A percentile compares a stretch with the other conserved stretches of the same genome.
These are phyloP conservation scores for Trichonephila clavata DNA, from an alignment of 1,140 invertebrate species.

Conservation along the genomic window DNA sequence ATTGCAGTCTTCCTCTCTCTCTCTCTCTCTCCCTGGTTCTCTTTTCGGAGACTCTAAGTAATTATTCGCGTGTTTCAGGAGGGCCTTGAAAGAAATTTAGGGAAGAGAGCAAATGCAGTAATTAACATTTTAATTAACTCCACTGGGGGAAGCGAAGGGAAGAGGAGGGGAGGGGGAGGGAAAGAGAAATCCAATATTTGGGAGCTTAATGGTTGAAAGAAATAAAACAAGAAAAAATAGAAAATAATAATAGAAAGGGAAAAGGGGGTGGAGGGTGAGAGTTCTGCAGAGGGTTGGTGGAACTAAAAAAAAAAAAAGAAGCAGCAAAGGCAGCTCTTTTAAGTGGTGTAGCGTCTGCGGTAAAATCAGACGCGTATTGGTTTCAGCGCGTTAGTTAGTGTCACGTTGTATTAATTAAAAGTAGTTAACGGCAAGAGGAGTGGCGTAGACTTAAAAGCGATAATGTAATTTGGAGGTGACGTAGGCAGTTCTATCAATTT, in stretches of 20 bases:
- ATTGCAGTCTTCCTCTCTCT: not conserved
- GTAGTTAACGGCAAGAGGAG: slow-evolving; percentile 45
- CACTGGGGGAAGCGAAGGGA: slow-evolving; percentile 49
- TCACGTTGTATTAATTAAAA: slow-evolving; percentile 60
- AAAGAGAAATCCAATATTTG: slow-evolving; percentile 74
- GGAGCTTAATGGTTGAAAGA: slow-evolving; percentile 72
- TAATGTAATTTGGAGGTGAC: slow-evolving; percentile 35
- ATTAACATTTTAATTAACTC: slow-evolving; percentile 76
- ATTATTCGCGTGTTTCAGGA: slow-evolving; percentile 67
- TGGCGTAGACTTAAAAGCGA: slow-evolving; percentile 30
- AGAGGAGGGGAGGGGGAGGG: not conserved
- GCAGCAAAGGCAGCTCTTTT: not conserved
- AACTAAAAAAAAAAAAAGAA: not conserved
- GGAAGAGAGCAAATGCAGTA: slow-evolving; percentile 75
- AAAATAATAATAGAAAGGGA: slow-evolving; percentile 49
- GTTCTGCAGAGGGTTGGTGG: not conserved
- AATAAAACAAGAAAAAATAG: slow-evolving; percentile 55
- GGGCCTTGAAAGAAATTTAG: slow-evolving; percentile 67
- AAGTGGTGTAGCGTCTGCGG: not conserved
- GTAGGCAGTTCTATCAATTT: slow-evolving; percentile 22
- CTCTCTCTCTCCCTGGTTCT: not conserved
- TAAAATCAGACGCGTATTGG: slow-evolving; percentile 62
- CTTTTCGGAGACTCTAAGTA: slow-evolving; percentile 22
- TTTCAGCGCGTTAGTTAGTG: slow-evolving; percentile 61
- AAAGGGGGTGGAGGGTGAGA: not conserved